These are phyloP conservation scores for Formicarius rufipectus DNA, from an alignment of 2,113 vertebrate species.

Conservation along the genomic window DNA sequence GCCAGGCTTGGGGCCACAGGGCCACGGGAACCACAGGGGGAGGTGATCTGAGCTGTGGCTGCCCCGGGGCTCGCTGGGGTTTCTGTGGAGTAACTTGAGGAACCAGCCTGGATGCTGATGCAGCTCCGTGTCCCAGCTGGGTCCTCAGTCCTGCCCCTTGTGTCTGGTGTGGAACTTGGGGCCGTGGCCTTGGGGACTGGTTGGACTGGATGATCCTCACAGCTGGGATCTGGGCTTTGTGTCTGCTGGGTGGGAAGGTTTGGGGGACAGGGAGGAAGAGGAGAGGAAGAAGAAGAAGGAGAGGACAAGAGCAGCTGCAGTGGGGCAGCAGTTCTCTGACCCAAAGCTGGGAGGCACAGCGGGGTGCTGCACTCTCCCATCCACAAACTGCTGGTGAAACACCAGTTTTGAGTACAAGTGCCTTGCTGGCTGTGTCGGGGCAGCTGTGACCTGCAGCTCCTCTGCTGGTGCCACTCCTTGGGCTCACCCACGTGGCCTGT, in stretches of 20 bases:
- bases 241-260: background rate
- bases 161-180: background rate
- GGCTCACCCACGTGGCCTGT: background rate
- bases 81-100: background rate
- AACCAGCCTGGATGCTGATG: background rate
- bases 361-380: background rate
- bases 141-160: background rate
- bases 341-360: background rate
- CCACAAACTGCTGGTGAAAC: background rate
- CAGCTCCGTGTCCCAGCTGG: background rate
- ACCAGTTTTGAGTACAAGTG: background rate
- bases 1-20: accelerated
- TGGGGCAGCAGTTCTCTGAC: background rate
- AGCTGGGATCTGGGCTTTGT: background rate
- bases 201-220: background rate
- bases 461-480: background rate
- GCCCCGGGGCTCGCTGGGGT: background rate
- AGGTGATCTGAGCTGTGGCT: accelerated
- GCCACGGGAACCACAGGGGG: accelerated
- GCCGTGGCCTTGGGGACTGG: background rate
- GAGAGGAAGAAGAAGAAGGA: background rate
- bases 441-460: accelerated
- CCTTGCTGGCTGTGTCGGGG: background rate
- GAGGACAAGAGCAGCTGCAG: background rate
- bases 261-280: background rate